A percentile compares a stretch with the other conserved stretches of the same genome.
Conservation (phyloP, 1,140 invertebrate species). For the Physella acuta region DNA sequence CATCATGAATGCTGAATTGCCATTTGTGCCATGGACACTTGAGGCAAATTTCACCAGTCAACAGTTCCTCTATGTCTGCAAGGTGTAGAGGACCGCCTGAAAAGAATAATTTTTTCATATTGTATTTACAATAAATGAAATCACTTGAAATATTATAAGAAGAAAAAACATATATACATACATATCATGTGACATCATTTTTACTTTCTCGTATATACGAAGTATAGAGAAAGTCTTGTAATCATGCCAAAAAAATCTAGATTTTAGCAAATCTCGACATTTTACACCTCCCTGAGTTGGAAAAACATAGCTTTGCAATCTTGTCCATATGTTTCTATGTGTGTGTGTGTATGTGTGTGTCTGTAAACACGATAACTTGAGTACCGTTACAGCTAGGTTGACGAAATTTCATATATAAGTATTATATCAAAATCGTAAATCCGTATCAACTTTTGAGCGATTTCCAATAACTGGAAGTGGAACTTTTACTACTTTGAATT, state of each 20-base stretch:
- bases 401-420: too few species aligned
- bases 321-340: too few species aligned
- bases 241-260: neutral
- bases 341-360: too few species aligned
- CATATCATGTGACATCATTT: neutral
- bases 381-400: too few species aligned
- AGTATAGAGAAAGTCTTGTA: neutral
- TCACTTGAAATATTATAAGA: neutral
- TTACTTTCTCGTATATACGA: neutral
- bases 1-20: constrained; percentile 8
- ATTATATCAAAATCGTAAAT: too few species aligned
- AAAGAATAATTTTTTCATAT: constrained; percentile 1
- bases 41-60: constrained; percentile 37
- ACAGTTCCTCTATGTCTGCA: constrained; percentile 49
- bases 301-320: too few species aligned
- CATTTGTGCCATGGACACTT: constrained; percentile 42
- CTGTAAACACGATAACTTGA: too few species aligned
- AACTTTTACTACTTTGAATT: too few species aligned
- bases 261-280: too few species aligned
- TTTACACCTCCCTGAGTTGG: too few species aligned
- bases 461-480: too few species aligned
- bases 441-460: too few species aligned
- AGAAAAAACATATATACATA: neutral
- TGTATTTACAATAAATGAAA: neutral
- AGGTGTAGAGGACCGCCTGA: constrained; percentile 51